phyloP scores from a whole-genome alignment of 2,888 invertebrate species.

The Sinohyriopsis cumingii region DNA sequence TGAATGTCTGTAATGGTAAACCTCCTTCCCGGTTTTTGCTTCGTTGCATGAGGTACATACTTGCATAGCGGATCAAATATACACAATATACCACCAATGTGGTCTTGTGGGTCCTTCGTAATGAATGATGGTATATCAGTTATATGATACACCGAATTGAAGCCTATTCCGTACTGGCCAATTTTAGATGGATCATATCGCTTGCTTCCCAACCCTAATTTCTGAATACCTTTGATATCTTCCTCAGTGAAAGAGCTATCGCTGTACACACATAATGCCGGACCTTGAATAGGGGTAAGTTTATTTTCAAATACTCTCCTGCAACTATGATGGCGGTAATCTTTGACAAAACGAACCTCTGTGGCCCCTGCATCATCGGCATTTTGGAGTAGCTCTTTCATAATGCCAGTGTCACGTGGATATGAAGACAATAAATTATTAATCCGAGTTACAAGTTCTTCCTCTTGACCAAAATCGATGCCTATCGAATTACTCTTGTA shows the following conservation, averaged over 20 bases:
- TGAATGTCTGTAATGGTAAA: slow-evolving; percentile 20
- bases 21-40: slow-evolving; percentile 31
- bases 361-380: slow-evolving; percentile 67
- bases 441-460: slow-evolving; percentile 60
- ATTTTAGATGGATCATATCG: slow-evolving; percentile 49
- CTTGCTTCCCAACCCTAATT: slow-evolving; percentile 55
- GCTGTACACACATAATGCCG: slow-evolving; percentile 55
- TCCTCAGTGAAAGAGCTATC: slow-evolving; percentile 44
- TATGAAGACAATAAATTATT: slow-evolving; percentile 60
- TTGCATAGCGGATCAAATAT: slow-evolving; percentile 63
- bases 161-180: slow-evolving; percentile 60
- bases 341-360: slow-evolving; percentile 63
- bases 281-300: slow-evolving; percentile 55
- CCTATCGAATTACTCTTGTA: slow-evolving; percentile 12
- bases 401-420: slow-evolving; percentile 61
- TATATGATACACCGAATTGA: slow-evolving; percentile 59
- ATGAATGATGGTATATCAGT: slow-evolving; percentile 58
- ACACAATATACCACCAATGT: slow-evolving; percentile 54
- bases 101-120: slow-evolving; percentile 35
- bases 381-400: slow-evolving; percentile 68
- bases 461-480: slow-evolving; percentile 64
- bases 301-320: slow-evolving; percentile 33
- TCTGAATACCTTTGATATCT: slow-evolving; percentile 55
- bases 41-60: slow-evolving; percentile 44
- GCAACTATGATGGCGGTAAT: slow-evolving; percentile 41